phyloP scores from a whole-genome alignment of 2,797 vertebrate species.

The Pseudocheirus occidentalis region DNA sequence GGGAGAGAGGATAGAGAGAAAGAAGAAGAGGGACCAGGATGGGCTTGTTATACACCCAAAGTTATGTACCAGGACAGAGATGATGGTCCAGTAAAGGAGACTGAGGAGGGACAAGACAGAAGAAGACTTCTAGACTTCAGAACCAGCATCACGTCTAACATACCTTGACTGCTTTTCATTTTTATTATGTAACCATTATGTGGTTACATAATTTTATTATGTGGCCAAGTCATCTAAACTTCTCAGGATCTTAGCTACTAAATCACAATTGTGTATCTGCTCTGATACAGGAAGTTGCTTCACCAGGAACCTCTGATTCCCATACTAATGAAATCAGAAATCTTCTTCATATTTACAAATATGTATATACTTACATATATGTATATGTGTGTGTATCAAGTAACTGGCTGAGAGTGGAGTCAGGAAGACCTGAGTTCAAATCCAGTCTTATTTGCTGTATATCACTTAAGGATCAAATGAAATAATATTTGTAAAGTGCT shows the following conservation, averaged over 20 bases:
- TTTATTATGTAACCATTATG: not conserved
- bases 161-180: not conserved
- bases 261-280: not conserved
- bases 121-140: not conserved
- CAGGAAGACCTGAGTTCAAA: not conserved
- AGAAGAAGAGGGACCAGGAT: not conserved
- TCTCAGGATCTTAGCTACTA: not conserved
- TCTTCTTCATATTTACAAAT: not conserved
- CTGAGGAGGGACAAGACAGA: not conserved
- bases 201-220: not conserved
- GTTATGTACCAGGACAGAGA: not conserved
- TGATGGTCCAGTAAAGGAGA: not conserved
- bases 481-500: not conserved
- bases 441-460: not conserved
- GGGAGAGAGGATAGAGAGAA: not conserved
- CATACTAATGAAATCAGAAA: not conserved
- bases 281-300: not conserved
- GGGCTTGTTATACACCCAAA: not conserved
- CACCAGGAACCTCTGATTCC: not conserved
- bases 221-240: not conserved
- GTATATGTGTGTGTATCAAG: not conserved
- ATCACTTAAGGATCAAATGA: not conserved
- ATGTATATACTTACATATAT: not conserved
- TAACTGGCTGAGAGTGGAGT: not conserved
- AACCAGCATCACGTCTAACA: not conserved